Percentiles rank a stretch among this genome's conserved stretches.
Evolutionary conservation across 2,888 invertebrate genomes (phyloP).

Genomic region (Cetonia aurata): DNA sequence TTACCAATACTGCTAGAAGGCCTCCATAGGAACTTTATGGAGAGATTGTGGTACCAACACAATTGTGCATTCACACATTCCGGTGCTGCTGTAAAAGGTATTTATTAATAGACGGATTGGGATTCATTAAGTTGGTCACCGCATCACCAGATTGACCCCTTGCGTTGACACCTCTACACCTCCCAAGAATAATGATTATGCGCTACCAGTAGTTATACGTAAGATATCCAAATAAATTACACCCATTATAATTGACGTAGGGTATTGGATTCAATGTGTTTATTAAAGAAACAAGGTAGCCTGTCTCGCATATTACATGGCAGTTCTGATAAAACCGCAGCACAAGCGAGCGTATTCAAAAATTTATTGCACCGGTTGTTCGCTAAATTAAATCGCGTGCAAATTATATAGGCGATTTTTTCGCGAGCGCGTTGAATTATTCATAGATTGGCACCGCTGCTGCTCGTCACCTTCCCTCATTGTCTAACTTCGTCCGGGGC

Average conservation of each 20-base stretch:
- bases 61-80: too few relatives aligned
- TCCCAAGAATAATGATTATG: conserved; percentile 1
- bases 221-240: neutral
- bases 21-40: too few relatives aligned
- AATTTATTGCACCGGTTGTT: conserved; percentile 36
- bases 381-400: conserved; percentile 40
- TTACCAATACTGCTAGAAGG: too few relatives aligned
- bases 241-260: conserved; percentile 24
- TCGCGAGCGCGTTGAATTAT: conserved; percentile 31
- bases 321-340: neutral
- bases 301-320: conserved; percentile 5
- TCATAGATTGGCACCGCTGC: conserved; percentile 23
- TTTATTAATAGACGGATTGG: too few relatives aligned
- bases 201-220: neutral
- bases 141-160: too few relatives aligned
- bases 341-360: conserved; percentile 26
- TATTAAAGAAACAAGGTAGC: conserved; percentile 24
- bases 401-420: conserved; percentile 28
- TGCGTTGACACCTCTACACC: too few relatives aligned
- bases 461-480: conserved; percentile 19
- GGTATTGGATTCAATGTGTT: conserved; percentile 30
- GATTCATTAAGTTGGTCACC: too few relatives aligned
- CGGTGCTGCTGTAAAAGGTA: too few relatives aligned
- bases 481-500: conserved; percentile 23
- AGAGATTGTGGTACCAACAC: too few relatives aligned